phyloP scores from a whole-genome alignment of 2,888 invertebrate genomes.

The Lissocephala sabroskyi region DNA sequence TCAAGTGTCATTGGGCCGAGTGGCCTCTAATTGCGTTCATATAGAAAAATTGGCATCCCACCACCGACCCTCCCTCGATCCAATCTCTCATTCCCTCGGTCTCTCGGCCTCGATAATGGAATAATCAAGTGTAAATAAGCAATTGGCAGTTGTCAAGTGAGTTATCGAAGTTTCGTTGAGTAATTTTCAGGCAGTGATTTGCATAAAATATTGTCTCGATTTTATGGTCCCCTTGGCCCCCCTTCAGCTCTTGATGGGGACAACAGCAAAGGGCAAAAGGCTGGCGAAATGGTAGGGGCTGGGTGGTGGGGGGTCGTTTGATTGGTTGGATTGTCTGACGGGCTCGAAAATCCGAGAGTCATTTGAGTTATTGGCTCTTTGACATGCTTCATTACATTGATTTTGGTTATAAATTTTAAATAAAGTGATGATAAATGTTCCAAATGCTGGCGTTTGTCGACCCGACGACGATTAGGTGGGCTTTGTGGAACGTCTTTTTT shows the following conservation, averaged over 20 bases:
- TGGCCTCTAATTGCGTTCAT: no score
- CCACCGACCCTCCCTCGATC: no score
- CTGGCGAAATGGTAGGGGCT: neutral
- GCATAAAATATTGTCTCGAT: slow-evolving; percentile 58
- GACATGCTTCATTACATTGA: slow-evolving; percentile 62
- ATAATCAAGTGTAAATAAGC: slow-evolving; percentile 66
- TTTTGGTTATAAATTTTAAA: slow-evolving; percentile 63
- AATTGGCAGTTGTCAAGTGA: slow-evolving; percentile 66
- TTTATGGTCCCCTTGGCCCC: neutral
- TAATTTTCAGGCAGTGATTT: slow-evolving; percentile 44
- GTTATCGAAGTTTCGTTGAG: slow-evolving; percentile 44
- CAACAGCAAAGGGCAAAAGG: neutral
- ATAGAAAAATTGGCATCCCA: no score
- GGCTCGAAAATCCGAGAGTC: slow-evolving; percentile 36
- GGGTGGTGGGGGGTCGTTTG: neutral
- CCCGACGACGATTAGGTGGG: slow-evolving; percentile 38
- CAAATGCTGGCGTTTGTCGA: slow-evolving; percentile 31
- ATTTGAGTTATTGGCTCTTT: slow-evolving; percentile 64
- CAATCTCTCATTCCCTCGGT: slow-evolving; percentile 2
- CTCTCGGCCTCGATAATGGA: slow-evolving; percentile 11
- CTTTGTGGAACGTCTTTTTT: no score
- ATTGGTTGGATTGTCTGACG: neutral
- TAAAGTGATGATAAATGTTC: slow-evolving; percentile 62
- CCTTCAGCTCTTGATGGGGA: no score
- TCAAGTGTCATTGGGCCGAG: slow-evolving; percentile 64